These are phyloP conservation scores for Paratilapia polleni DNA, from an alignment of 2,113 vertebrate genomes.

Conservation along the genomic window DNA sequence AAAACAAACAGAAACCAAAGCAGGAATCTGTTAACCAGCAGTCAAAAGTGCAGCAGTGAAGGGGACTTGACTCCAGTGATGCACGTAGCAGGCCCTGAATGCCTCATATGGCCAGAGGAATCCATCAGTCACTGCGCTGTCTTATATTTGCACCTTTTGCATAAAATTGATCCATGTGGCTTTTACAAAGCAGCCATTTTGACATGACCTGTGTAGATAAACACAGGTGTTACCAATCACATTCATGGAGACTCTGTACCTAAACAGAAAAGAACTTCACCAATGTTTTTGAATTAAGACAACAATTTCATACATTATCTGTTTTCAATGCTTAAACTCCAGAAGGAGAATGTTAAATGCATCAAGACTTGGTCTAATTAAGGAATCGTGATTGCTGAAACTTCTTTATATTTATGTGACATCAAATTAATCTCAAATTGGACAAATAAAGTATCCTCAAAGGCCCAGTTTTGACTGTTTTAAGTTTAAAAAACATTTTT, in stretches of 20 bases:
- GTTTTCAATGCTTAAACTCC: neutral
- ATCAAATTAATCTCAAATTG: neutral
- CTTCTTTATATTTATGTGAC: neutral
- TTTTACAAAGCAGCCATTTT: too few species aligned
- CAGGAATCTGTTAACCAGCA: slow-evolving; percentile 1
- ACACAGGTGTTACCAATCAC: neutral
- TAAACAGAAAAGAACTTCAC: neutral
- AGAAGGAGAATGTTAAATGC: neutral
- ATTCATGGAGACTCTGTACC: neutral
- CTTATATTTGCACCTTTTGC: neutral
- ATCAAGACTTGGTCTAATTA: neutral
- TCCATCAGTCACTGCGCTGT: neutral
- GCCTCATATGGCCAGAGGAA: neutral
- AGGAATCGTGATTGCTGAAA: neutral
- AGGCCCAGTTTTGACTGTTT: neutral
- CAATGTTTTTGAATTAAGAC: neutral
- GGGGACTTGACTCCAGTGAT: neutral
- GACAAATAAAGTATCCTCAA: neutral
- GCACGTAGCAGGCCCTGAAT: neutral
- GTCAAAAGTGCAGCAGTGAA: neutral
- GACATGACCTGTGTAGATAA: neutral
- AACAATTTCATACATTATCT: neutral
- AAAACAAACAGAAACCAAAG: slow-evolving; percentile 10
- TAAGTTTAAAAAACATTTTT: neutral
- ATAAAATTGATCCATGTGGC: neutral